Conservation (phyloP, 2,113 vertebrate genomes). For the Crotalus tigris region DNA sequence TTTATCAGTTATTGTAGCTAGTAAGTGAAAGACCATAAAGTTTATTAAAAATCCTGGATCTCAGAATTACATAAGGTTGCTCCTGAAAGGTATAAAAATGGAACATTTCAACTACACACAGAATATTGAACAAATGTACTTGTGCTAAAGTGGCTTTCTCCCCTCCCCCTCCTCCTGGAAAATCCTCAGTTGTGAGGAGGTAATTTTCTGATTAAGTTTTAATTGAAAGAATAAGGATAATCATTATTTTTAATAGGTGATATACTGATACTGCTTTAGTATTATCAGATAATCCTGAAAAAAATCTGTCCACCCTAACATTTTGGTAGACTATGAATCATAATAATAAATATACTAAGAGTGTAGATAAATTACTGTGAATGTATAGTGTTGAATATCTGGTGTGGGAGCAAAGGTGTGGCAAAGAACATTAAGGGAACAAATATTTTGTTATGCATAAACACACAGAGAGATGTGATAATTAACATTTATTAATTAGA, state of each 20-base stretch:
- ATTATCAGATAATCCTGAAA: not conserved
- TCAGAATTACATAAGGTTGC: not conserved
- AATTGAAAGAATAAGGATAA: not conserved
- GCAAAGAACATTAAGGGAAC: not conserved
- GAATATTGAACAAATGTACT: not conserved
- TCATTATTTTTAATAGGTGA: not conserved
- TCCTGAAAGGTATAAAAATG: not conserved
- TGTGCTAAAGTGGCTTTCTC: not conserved
- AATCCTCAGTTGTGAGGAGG: not conserved
- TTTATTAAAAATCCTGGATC: not conserved
- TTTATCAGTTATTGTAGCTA: not conserved
- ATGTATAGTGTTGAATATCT: not conserved
- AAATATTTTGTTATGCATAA: not conserved
- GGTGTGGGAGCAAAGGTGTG: not conserved
- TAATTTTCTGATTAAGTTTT: constrained; percentile 13
- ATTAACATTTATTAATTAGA: not conserved
- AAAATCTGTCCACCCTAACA: not conserved
- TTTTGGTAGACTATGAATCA: not conserved
- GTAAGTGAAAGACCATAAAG: not conserved
- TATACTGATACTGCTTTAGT: not conserved
- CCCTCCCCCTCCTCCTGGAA: not conserved
- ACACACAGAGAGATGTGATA: not conserved
- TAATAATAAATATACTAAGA: not conserved
- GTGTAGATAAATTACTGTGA: not conserved
- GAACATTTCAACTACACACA: not conserved